Evolutionary conservation across 2,797 vertebrate genomes (phyloP), one percentile per base, ranked within the genome.

Genomic region (Cetoscarus ocellatus): DNA sequence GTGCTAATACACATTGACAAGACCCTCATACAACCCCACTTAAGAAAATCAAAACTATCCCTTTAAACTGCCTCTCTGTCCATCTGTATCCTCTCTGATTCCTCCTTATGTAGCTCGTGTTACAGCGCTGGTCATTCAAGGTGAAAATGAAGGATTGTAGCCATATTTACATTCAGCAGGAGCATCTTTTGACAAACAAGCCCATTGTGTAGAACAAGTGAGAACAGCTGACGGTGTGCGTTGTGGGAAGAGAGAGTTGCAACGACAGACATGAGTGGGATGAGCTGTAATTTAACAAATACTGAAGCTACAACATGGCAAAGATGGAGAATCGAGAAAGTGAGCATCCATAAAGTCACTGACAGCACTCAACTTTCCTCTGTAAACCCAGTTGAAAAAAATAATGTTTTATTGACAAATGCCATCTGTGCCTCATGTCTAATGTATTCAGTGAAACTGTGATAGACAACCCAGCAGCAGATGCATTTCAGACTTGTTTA

Each of bases 371-470:
- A 14, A 9, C 17, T 56, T 56, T 45, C n/a, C 27, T 19, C 34
- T 68, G 55, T 18, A 48, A 49, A 59, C 19, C 18, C 36, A 19
- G 34, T 43, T 52, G 42, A 66, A 48, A 59, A 14, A 44, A 51
- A 39, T 3, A 43, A 56, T 56, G 47, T 47, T 13, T 59, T 61
- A 36, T 51, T 67, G 59, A 53, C 36, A 73, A 61, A 65, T 73
- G 10, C 65, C 61, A 70, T 73, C 40, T 79, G 65, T 52, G 44
- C 61, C 39, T 27, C 1, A 0, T 27, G 44, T 68, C 19, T 57
- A 13, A 57, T 40, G 39, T 6, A 27, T 51, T 54, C 3, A 49
- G 34, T 55, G 48, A 77, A 10, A 42, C 2, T 61, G 34, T 58
- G 51, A 77, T 13, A 42, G 54, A 68, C n/a, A 58, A 27, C 11